These are phyloP conservation scores for Drosophila murphyi DNA, from an alignment of 1,140 invertebrate species.

Conservation along the genomic window DNA sequence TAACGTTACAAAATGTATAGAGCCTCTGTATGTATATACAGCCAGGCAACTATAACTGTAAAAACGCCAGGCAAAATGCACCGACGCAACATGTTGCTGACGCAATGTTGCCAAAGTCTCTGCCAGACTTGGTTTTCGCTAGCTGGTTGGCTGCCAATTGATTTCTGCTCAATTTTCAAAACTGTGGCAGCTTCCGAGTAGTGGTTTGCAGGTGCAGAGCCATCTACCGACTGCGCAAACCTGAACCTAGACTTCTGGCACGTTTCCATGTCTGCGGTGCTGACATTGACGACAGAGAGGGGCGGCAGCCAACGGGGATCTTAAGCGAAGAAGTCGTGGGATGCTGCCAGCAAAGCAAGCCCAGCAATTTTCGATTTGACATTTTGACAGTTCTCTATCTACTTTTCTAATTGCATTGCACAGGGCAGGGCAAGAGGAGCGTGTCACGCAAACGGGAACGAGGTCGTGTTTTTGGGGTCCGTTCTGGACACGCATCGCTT, in stretches of 20 bases:
- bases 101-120: slow-evolving; percentile 39
- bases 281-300: slow-evolving; percentile 39
- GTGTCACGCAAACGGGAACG: background rate
- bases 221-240: slow-evolving; percentile 13
- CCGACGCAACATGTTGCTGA: slow-evolving; percentile 23
- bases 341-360: slow-evolving; percentile 27
- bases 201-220: slow-evolving; percentile 12
- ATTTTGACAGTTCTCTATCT: slow-evolving; percentile 70
- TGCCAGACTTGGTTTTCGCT: slow-evolving; percentile 2
- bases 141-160: slow-evolving; percentile 17
- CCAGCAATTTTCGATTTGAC: slow-evolving; percentile 76
- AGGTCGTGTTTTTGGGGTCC: slow-evolving; percentile 45
- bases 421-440: background rate
- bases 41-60: slow-evolving; percentile 24
- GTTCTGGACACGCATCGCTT: slow-evolving; percentile 59
- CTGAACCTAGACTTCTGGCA: slow-evolving; percentile 31
- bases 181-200: slow-evolving; percentile 2
- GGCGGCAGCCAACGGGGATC: background rate
- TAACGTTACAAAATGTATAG: background rate
- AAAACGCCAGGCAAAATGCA: slow-evolving; percentile 27
- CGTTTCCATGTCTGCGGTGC: slow-evolving; percentile 33
- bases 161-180: slow-evolving; percentile 27
- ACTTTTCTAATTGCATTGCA: slow-evolving; percentile 67
- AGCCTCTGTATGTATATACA: no score
- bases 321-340: background rate